Percentiles rank a stretch among this genome's conserved stretches.
Conservation (phyloP, 2,888 invertebrate species). For the Halictus ligatus region DNA sequence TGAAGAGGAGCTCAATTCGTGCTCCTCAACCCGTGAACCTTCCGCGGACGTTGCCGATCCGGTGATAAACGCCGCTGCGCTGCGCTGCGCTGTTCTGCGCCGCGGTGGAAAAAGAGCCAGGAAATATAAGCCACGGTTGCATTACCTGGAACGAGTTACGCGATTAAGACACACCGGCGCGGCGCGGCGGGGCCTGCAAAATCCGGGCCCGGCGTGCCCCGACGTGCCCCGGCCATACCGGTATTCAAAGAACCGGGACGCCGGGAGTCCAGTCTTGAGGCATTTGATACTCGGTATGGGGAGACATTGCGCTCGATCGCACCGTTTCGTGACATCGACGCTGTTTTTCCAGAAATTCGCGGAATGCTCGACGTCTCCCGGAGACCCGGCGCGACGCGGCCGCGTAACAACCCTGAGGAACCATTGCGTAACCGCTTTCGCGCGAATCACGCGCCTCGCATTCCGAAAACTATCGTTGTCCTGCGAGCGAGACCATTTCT, state of each 20-base stretch:
- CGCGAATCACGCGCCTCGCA: constrained; percentile 43
- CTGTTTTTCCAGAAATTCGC: constrained; percentile 59
- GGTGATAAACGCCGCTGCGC: constrained; percentile 45
- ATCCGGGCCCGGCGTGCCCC: constrained; percentile 42
- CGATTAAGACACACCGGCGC: constrained; percentile 54
- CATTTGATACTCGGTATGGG: constrained; percentile 60
- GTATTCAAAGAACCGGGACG: constrained; percentile 64
- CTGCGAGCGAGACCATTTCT: background rate
- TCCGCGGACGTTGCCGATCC: constrained; percentile 47
- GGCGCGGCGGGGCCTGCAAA: constrained; percentile 41
- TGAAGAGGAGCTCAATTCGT: constrained; percentile 42
- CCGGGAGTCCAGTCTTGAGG: constrained; percentile 47
- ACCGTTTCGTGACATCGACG: constrained; percentile 53
- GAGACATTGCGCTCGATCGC: constrained; percentile 48
- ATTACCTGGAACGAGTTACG: constrained; percentile 59
- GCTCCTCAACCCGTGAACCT: constrained; percentile 57
- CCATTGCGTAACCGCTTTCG: constrained; percentile 55
- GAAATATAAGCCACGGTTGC: constrained; percentile 62
- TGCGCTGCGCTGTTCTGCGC: background rate
- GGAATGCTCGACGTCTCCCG: constrained; percentile 57
- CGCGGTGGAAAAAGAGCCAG: constrained; percentile 14
- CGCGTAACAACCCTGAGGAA: constrained; percentile 38
- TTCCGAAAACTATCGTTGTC: constrained; percentile 42
- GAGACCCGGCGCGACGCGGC: constrained; percentile 1
- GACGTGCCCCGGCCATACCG: constrained; percentile 58